Evolutionary conservation across 2,888 invertebrate genomes (phyloP).

Genomic region (Crossocerus cetratus): DNA sequence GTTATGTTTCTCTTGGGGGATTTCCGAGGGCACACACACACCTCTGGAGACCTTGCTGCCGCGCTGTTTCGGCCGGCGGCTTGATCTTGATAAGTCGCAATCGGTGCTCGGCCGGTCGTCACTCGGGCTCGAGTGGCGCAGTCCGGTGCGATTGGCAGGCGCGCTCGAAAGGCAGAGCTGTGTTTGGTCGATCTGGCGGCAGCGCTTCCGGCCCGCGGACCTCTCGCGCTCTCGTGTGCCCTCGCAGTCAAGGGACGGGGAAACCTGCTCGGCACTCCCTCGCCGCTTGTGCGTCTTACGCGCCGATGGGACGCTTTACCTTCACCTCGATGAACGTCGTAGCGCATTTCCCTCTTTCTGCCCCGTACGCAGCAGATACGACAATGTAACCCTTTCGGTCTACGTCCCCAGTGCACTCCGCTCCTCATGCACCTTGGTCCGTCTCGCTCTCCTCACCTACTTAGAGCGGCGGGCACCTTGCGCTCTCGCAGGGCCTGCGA

Average conservation of each 20-base stretch:
- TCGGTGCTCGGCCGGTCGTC: background rate
- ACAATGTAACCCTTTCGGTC: constrained; percentile 8
- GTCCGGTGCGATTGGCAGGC: background rate
- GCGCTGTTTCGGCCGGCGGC: constrained; percentile 54
- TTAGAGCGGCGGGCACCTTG: constrained; percentile 16
- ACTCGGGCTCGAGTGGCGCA: background rate
- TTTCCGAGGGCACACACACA: constrained; percentile 50
- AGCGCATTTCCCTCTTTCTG: too few species aligned
- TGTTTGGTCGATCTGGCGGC: background rate
- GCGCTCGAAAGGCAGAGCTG: background rate
- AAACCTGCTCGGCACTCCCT: constrained; percentile 20
- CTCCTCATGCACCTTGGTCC: background rate
- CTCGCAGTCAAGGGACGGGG: background rate
- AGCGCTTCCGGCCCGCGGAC: background rate
- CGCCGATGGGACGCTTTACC: constrained; percentile 9
- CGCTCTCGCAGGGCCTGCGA: constrained; percentile 32
- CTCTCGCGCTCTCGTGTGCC: background rate
- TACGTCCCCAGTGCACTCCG: constrained; percentile 7
- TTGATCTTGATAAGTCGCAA: constrained; percentile 59
- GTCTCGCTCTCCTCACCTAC: constrained; percentile 18
- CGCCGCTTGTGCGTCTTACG: constrained; percentile 3
- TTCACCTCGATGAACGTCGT: background rate
- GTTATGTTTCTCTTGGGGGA: constrained; percentile 21
- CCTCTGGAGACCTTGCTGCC: constrained; percentile 41
- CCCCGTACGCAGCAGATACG: background rate